Conservation (phyloP, 1,140 invertebrate genomes). For the Lysiphlebus fabarum region DNA sequence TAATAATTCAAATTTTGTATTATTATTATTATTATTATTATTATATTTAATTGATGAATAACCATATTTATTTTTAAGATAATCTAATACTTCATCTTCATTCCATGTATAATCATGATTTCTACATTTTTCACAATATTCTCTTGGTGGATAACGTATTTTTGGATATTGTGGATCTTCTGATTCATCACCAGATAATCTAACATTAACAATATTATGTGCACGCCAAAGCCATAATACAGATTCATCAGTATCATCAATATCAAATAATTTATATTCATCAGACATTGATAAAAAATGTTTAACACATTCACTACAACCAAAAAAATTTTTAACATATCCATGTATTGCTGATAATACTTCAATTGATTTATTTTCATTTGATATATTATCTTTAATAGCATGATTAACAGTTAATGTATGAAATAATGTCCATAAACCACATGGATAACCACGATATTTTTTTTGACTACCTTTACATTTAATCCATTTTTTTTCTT, state of each 20-base stretch:
- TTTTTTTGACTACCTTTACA: conserved; percentile 75
- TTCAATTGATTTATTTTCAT: conserved; percentile 35
- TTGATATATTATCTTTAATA: too few species aligned
- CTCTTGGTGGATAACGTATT: conserved; percentile 77
- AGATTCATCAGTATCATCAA: conserved; percentile 68
- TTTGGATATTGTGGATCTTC: conserved; percentile 92
- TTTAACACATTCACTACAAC: conserved; percentile 83
- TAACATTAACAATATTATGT: conserved; percentile 90
- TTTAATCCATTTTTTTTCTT: conserved; percentile 69
- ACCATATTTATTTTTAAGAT: conserved; percentile 73
- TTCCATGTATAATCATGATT: conserved; percentile 64
- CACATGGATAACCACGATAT: conserved; percentile 89
- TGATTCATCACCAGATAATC: conserved; percentile 78
- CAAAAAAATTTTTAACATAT: conserved; percentile 92
- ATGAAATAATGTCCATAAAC: conserved; percentile 94
- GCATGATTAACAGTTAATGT: conserved; percentile 81
- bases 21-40: conserved; percentile 29
- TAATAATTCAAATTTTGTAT: conserved; percentile 39
- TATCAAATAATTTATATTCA: conserved; percentile 64
- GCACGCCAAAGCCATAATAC: conserved; percentile 93
- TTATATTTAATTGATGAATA: conserved; percentile 56
- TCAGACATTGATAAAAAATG: conserved; percentile 85
- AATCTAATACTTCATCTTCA: conserved; percentile 67
- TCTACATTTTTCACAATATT: conserved; percentile 71
- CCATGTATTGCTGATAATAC: conserved; percentile 78